Base-by-base conservation (phyloP, 1,140 invertebrate species). In the Sinella curviseta region DNA sequence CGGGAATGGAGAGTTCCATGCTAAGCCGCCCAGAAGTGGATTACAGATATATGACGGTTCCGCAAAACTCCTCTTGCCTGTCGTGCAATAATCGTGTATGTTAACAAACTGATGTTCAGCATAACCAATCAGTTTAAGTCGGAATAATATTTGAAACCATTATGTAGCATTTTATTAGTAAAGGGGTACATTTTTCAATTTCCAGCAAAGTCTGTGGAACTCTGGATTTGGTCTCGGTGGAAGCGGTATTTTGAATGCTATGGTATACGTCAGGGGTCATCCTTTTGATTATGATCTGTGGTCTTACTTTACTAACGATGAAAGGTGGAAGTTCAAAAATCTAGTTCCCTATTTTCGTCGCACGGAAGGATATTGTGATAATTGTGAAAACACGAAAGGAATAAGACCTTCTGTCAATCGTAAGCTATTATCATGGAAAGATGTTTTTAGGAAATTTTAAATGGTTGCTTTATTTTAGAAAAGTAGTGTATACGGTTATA, bases 61-160 rank as follows among this genome's bases (percentile, higher is more conserved):
- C 65, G 1, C 65, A 70, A 70, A 70, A 70, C 31, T 30, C 24
- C 26, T 70, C 65, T 28, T 70, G 65, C n/a, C 31, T 70, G 8
- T 2, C 65, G 24, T 70, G 65, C 31, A 70, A 70, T 30, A 70
- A 70, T 70, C 26, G 65, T 60, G 80, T 81, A 77, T 33, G 34
- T 4, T 70, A n/a, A 8, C n/a, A 48, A 48, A 8, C 4, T 4
- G 39, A 48, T 48, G 39, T 17, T 8, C 17, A 48, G 4, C 39
- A 48, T 48, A n/a, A n/a, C n/a, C n/a, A n/a, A n/a, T n/a, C n/a
- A n/a, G n/a, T n/a, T n/a, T n/a, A n/a, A n/a, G n/a, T n/a, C n/a
- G n/a, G n/a, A n/a, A n/a, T n/a, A n/a, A n/a, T 48, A 17, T 48
- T 48, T 48, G 4, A 48, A 8, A 17, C 39, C 39, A 48, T 8